Evolutionary conservation across 2,888 invertebrate species (phyloP).

Genomic region (Drosophila picticornis): DNA sequence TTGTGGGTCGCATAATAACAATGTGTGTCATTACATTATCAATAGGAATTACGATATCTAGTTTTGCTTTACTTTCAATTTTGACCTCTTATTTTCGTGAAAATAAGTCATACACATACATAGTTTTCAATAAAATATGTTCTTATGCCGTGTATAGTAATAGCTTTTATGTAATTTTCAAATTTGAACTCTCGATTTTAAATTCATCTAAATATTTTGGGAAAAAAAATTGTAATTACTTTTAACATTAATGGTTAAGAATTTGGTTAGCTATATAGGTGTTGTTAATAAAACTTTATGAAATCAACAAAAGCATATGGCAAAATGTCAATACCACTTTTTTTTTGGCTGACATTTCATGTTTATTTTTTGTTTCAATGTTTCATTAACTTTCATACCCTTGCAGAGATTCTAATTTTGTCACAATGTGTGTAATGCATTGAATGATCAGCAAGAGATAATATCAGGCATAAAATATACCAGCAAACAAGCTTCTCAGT

Average conservation of each 20-base stretch:
- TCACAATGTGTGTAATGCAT: background rate
- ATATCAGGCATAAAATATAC: background rate
- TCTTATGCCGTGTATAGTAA: constrained; percentile 46
- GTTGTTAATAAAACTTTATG: constrained; percentile 19
- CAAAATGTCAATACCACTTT: constrained; percentile 22
- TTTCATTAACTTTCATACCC: background rate
- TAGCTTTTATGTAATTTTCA: constrained; percentile 45
- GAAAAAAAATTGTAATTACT: constrained; percentile 21
- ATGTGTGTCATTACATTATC: constrained; percentile 49
- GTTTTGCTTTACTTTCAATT: constrained; percentile 10
- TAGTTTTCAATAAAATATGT: constrained; percentile 29
- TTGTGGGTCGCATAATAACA: constrained; percentile 51
- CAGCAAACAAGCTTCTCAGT: background rate
- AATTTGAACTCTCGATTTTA: constrained; percentile 42
- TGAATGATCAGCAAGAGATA: background rate
- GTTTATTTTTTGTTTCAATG: background rate
- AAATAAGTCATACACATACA: constrained; percentile 29
- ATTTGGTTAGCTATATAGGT: constrained; percentile 61
- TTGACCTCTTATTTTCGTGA: constrained; percentile 9
- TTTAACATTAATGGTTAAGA: constrained; percentile 37
- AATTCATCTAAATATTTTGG: constrained; percentile 39
- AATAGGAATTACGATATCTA: constrained; percentile 36
- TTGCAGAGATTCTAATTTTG: background rate
- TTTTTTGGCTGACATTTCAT: background rate
- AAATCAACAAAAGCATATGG: constrained; percentile 28